Percentiles rank a stretch among this genome's conserved stretches.
phyloP scores from a whole-genome alignment of 2,888 invertebrate genomes.

The Synanthedon andrenaeformis region DNA sequence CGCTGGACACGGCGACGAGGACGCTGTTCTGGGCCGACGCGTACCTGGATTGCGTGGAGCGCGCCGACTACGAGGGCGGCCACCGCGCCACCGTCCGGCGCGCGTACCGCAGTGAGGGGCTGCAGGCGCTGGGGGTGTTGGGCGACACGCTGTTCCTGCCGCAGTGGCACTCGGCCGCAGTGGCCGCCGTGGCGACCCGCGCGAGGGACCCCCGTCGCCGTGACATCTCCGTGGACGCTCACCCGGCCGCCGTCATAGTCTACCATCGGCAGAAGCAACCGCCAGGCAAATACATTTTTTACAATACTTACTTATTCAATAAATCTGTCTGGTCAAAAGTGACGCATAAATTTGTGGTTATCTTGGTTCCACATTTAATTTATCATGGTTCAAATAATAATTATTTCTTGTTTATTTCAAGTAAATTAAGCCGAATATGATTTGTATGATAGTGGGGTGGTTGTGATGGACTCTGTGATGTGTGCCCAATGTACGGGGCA shows the following conservation, averaged over 20 bases:
- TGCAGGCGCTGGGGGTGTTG: slow-evolving; percentile 72
- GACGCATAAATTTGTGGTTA: no score
- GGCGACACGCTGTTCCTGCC: slow-evolving; percentile 81
- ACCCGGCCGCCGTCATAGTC: slow-evolving; percentile 76
- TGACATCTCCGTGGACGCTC: slow-evolving; percentile 12
- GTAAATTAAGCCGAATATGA: no score
- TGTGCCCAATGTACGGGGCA: no score
- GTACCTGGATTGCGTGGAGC: slow-evolving; percentile 82
- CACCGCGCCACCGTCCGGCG: slow-evolving; percentile 73
- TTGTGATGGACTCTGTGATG: no score
- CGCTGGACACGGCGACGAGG: slow-evolving; percentile 78
- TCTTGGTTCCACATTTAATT: no score
- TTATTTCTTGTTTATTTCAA: no score
- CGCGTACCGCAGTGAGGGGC: slow-evolving; percentile 25
- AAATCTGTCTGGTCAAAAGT: no score
- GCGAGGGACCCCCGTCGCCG: slow-evolving; percentile 6
- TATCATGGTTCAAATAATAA: no score
- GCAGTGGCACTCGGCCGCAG: slow-evolving; percentile 75
- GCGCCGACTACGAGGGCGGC: slow-evolving; percentile 80
- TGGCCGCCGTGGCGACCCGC: slow-evolving; percentile 61
- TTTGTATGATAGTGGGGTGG: no score
- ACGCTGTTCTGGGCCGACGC: slow-evolving; percentile 85
- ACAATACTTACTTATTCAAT: no score
- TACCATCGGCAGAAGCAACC: slow-evolving; percentile 86
- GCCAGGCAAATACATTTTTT: slow-evolving; percentile 22